Conservation (phyloP, 2,888 invertebrate genomes). For the Cyaniris semiargus region DNA sequence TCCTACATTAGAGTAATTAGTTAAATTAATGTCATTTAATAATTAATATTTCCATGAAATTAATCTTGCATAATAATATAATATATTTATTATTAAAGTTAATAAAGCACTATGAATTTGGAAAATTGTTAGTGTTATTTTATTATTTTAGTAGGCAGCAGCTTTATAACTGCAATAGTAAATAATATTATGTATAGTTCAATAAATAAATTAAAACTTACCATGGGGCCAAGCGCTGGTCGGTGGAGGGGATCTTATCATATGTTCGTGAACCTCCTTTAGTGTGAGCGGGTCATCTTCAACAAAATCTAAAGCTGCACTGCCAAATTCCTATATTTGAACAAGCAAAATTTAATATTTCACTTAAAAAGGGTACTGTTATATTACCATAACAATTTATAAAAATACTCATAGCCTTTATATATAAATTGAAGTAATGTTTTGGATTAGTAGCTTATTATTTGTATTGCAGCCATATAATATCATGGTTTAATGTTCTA, state of each 20-base stretch:
- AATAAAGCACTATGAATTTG: constrained; percentile 6
- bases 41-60: neutral
- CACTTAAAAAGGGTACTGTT: too few relatives aligned
- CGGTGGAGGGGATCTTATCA: constrained; percentile 90
- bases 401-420: neutral
- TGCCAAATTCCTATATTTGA: constrained; percentile 69
- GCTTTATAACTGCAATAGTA: neutral
- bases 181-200: neutral
- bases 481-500: neutral
- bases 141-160: neutral
- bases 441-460: neutral
- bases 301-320: constrained; percentile 69
- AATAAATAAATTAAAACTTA: constrained; percentile 43
- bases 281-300: constrained; percentile 87
- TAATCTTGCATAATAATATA: neutral
- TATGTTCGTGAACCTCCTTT: constrained; percentile 90
- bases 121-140: neutral
- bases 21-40: neutral
- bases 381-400: neutral
- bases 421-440: neutral
- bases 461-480: neutral
- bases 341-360: too few relatives aligned
- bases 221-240: constrained; percentile 85
- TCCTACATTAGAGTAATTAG: neutral
- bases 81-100: neutral